Percentiles rank a stretch among this genome's conserved stretches.
Evolutionary conservation across 2,113 vertebrate species (phyloP).

Genomic region (Tetrax tetrax): DNA sequence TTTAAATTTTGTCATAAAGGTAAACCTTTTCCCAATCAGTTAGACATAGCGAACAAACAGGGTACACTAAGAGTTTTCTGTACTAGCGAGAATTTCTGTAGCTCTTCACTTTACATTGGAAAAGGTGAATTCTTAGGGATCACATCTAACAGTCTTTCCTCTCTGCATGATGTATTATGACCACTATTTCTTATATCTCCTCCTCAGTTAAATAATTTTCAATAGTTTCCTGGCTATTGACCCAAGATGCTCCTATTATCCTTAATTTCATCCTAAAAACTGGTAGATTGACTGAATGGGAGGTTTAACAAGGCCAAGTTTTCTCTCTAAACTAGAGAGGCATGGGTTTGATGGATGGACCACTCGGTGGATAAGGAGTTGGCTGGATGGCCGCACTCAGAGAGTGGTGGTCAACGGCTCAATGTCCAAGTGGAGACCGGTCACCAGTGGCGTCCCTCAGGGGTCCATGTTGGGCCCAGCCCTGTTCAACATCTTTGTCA

Average conservation of each 20-base stretch:
- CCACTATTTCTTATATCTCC: not conserved
- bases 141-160: not conserved
- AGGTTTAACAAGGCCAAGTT: too few species aligned
- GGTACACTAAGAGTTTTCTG: not conserved
- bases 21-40: not conserved
- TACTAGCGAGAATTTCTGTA: not conserved
- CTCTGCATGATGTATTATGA: not conserved
- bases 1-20: not conserved
- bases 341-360: too few species aligned
- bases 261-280: not conserved
- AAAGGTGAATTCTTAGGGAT: not conserved
- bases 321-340: too few species aligned
- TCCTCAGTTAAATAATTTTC: not conserved
- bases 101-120: not conserved
- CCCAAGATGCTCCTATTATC: not conserved
- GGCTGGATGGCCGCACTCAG: too few species aligned
- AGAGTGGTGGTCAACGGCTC: too few species aligned
- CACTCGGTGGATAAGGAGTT: too few species aligned
- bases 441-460: too few species aligned
- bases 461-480: too few species aligned
- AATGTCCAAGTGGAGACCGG: too few species aligned
- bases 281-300: not conserved
- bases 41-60: not conserved
- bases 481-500: too few species aligned
- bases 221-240: not conserved